These are phyloP conservation scores for Actenoides lindsayi DNA, from an alignment of 2,113 vertebrate genomes.

Conservation along the genomic window DNA sequence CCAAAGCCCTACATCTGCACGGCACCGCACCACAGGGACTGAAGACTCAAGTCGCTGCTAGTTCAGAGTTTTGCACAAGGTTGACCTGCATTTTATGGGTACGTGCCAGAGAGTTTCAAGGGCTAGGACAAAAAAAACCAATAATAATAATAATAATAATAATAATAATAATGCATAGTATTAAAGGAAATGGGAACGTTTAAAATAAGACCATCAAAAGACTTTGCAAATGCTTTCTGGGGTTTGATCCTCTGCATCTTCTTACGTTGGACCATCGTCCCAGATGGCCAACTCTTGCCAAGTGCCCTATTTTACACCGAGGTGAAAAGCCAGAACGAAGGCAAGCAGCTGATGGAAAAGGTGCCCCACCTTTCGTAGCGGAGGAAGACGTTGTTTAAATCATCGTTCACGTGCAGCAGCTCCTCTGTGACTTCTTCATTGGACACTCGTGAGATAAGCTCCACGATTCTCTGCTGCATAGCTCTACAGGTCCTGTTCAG, in stretches of 20 bases:
- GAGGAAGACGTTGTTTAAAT: slow-evolving; percentile 97
- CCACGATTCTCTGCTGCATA: slow-evolving; percentile 96
- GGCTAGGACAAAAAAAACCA: background rate
- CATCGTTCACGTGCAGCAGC: slow-evolving; percentile 94
- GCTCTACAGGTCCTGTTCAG: slow-evolving; percentile 94
- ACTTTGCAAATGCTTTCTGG: background rate
- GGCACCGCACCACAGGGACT: background rate
- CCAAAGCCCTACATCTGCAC: background rate
- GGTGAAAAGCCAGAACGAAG: background rate
- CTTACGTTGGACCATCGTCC: background rate
- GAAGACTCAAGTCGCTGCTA: background rate
- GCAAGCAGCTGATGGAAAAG: background rate
- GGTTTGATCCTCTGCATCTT: background rate
- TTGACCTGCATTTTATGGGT: background rate
- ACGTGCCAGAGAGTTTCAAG: background rate
- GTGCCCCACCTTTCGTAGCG: slow-evolving; percentile 88
- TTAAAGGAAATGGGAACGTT: background rate
- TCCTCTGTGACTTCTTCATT: slow-evolving; percentile 97
- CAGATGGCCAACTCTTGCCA: background rate
- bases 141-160: background rate
- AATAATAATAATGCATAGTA: background rate
- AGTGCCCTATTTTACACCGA: background rate
- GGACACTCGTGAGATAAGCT: slow-evolving; percentile 94
- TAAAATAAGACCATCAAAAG: background rate
- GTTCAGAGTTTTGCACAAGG: background rate